Evolutionary conservation across 2,113 vertebrate genomes (phyloP).

Genomic region (Lates calcarifer): DNA sequence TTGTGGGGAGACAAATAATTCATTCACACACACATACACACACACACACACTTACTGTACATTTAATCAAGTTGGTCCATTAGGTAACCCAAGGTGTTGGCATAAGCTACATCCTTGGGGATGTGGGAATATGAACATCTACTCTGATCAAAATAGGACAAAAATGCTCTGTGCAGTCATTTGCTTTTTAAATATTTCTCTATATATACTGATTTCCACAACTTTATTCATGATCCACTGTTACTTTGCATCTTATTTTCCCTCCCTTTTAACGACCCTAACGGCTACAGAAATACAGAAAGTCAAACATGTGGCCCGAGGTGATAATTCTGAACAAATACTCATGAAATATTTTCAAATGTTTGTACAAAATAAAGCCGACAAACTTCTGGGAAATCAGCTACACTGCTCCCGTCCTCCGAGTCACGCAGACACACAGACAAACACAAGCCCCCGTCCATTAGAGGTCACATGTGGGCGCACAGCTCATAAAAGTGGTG

Average conservation of each 20-base stretch:
- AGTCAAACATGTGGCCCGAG: slow-evolving; percentile 54
- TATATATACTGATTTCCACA: slow-evolving; percentile 43
- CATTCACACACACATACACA: slow-evolving; percentile 21
- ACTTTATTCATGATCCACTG: slow-evolving; percentile 26
- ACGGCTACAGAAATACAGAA: slow-evolving; percentile 62
- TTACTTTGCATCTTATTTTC: slow-evolving; percentile 40
- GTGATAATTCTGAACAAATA: slow-evolving; percentile 70
- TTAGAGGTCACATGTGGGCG: slow-evolving; percentile 62
- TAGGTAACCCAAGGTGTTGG: slow-evolving; percentile 37
- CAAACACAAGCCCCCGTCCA: slow-evolving; percentile 39
- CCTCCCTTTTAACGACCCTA: slow-evolving; percentile 41
- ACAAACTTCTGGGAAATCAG: slow-evolving; percentile 60
- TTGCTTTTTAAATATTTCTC: slow-evolving; percentile 55
- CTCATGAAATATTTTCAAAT: slow-evolving; percentile 66
- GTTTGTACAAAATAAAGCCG: slow-evolving; percentile 61
- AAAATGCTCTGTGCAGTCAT: slow-evolving; percentile 53
- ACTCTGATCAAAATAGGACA: slow-evolving; percentile 54
- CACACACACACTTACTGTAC: slow-evolving; percentile 16
- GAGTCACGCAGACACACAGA: slow-evolving; percentile 24
- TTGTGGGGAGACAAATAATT: slow-evolving; percentile 47
- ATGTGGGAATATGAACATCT: slow-evolving; percentile 53
- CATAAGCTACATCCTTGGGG: slow-evolving; percentile 9
- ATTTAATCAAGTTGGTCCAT: slow-evolving; percentile 45
- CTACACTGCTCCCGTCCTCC: slow-evolving; percentile 21
- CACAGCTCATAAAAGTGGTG: slow-evolving; percentile 66